These are phyloP conservation scores for Oenanthe melanoleuca DNA, from an alignment of 2,113 vertebrate species.

Conservation along the genomic window DNA sequence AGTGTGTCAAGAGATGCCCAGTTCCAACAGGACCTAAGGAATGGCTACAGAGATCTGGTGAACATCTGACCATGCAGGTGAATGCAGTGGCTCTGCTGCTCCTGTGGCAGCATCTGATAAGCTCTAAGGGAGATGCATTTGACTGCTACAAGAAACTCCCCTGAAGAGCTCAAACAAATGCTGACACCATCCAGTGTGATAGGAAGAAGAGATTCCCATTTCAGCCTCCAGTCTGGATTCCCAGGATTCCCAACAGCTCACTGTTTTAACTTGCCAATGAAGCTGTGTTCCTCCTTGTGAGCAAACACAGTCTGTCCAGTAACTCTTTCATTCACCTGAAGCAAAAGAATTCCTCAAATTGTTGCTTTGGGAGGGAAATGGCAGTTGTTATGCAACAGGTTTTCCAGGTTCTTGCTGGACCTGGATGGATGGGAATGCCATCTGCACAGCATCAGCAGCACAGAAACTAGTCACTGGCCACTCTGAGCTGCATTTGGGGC, in stretches of 20 bases:
- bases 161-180: neutral
- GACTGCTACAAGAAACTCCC: neutral
- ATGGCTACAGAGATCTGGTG: neutral
- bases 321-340: neutral
- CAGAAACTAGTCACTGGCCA: neutral
- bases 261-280: neutral
- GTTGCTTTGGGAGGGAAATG: neutral
- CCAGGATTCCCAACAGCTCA: neutral
- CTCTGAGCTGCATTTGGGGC: neutral
- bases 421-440: neutral
- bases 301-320: neutral
- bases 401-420: neutral
- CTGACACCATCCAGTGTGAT: neutral
- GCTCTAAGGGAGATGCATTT: neutral
- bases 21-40: neutral
- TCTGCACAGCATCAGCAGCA: neutral
- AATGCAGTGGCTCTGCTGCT: neutral
- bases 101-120: neutral
- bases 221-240: neutral
- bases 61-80: neutral
- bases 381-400: neutral
- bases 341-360: neutral
- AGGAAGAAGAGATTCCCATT: neutral
- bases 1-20: neutral
- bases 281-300: neutral